Base-by-base conservation (phyloP, 2,888 invertebrate species). In the Drosophila imparisetae region DNA sequence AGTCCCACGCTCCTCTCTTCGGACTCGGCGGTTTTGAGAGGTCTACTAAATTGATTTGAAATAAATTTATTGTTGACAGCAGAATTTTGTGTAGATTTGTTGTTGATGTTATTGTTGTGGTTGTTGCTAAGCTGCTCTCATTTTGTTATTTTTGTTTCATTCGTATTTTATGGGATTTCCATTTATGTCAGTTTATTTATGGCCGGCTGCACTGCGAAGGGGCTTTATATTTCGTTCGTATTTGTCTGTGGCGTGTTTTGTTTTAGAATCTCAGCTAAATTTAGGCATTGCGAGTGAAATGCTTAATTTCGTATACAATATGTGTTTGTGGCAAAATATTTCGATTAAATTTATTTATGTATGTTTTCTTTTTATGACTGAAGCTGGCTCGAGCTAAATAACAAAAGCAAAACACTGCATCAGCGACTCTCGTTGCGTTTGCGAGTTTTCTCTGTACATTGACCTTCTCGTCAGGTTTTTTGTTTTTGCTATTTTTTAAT, bases 401-500 rank as follows among this genome's bases (percentile, higher is more conserved):
- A 52, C 50, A 34, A 29, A 42, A 53, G n/a, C 34, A 55, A 48
- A 59, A 42, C 54, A 65, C 52, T 38, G 63, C 30, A 42, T 38
- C 13, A 54, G 30, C 49, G 32, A 49, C 32, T 32, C 36, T 60
- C 60, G 63, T 21, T 79, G 73, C 69, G 66, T 45, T 68, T 66
- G 57, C 38, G 29, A 57, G 50, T 30, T 36, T 30, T 57, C 45
- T 27, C 63, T 77, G 90, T 82, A 60, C 90, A 69, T 80, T 86
- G 86, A 89, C 80, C 89, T 84, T 85, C 78, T 83, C 80, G 81
- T 80, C 89, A 71, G 80, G 89, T 87, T 86, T 72, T 48, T 53
- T 57, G 48, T 38, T 40, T n/a, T 64, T 64, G 57, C 30, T 52
- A 34, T 55, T 53, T 64, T 38, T 55, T 66, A 32, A 52, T 57